phyloP scores from a whole-genome alignment of 2,888 invertebrate species.

The Tiphia femorata region DNA sequence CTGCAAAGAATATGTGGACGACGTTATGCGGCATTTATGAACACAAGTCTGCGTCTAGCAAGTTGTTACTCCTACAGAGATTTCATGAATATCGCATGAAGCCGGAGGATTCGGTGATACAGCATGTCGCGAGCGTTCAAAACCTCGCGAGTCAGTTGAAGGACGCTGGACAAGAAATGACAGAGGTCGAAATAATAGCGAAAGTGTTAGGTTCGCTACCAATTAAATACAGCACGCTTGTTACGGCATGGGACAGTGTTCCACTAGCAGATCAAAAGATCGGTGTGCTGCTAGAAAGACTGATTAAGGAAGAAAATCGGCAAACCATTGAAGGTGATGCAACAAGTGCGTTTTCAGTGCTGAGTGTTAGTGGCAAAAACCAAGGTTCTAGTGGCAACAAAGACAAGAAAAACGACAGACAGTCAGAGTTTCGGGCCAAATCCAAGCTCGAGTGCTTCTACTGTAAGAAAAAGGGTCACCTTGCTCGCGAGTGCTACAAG shows the following conservation, averaged over 20 bases:
- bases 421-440: constrained; percentile 6
- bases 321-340: no score
- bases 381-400: no score
- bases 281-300: no score
- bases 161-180: background rate
- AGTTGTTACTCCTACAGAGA: no score
- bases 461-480: no score
- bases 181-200: background rate
- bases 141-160: constrained; percentile 1
- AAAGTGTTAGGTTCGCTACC: background rate
- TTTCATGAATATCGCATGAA: no score
- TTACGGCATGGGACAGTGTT: constrained; percentile 1
- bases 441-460: constrained; percentile 9
- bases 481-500: constrained; percentile 19
- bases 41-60: background rate
- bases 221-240: background rate
- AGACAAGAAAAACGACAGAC: constrained; percentile 19
- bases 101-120: no score
- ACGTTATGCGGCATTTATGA: background rate
- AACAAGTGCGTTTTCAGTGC: background rate
- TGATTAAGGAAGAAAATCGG: no score
- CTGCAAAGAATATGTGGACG: background rate
- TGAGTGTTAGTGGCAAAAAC: background rate
- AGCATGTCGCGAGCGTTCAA: background rate
- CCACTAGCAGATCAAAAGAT: no score